Base-by-base conservation (phyloP, 1,140 invertebrate species). In the Listronotus bonariensis region DNA sequence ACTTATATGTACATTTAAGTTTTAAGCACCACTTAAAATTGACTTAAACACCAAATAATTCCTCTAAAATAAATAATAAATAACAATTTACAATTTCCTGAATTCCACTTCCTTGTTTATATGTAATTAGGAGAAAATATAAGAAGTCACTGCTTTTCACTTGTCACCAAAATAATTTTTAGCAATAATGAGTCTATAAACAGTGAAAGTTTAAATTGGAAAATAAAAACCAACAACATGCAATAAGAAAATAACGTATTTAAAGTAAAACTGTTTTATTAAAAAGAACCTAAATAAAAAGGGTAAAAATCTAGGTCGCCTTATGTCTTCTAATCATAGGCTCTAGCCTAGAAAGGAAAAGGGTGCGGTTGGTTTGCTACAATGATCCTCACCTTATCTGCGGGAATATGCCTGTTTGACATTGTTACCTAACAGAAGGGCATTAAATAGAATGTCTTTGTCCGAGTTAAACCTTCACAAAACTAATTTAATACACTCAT, bases 321-420 rank as follows among this genome's bases (percentile, higher is more conserved):
- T 60, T 65, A 61, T 60, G 63, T 65, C 57, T 64, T 69, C 62
- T 59, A 64, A 60, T 53, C 51, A 62, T 32, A 46, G 67, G n/a
- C 31, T 52, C 59, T 52, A 63, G 51, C 42, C 43, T 58, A 65
- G 55, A 65, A 57, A 55, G 52, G 53, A 65, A 60, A 69, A 65
- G 67, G 67, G 67, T 69, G 67, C 67, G 67, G 67, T 68, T 68
- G 57, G 15, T 56, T 42, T 58, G 32, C 6, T 12, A 14, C 15
- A 41, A 26, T 10, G 31, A 26, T 60, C 8, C 64, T 69, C 54
- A 69, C 67, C 67, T 69, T 69, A 43, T 69, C 67, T 38, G 67
- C 67, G n/a, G 67, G 67, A 56, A 69, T 69, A 69, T 69, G 67
- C 49, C 67, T 65, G 64, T 60, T 66, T 43, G 64, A 66, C 64